phyloP scores from a whole-genome alignment of 2,113 vertebrate genomes.

The Mormyrus iriodes region DNA sequence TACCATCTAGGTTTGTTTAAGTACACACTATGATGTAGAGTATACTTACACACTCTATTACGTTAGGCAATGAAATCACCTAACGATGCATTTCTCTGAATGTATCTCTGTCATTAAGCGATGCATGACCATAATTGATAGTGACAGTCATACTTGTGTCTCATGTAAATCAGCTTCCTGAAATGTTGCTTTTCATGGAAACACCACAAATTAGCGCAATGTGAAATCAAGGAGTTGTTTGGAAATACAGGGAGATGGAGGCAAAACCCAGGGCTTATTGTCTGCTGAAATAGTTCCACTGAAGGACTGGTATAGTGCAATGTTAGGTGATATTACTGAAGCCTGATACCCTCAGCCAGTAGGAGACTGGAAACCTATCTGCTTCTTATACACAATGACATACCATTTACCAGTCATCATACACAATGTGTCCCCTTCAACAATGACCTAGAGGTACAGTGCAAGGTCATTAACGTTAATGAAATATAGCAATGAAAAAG shows the following conservation, averaged over 20 bases:
- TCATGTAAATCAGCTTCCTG: neutral
- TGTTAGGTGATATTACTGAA: conserved; percentile 5
- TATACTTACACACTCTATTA: neutral
- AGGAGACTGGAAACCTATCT: conserved; percentile 9
- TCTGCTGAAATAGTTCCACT: neutral
- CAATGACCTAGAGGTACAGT: neutral
- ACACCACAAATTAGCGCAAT: neutral
- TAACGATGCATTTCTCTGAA: neutral
- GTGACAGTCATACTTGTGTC: neutral
- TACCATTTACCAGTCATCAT: neutral
- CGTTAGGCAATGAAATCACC: neutral
- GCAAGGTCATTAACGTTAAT: neutral
- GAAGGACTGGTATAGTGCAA: neutral
- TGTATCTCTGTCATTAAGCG: neutral
- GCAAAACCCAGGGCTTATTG: neutral
- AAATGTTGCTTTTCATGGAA: neutral
- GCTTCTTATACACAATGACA: neutral
- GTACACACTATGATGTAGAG: neutral
- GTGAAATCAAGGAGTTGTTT: neutral
- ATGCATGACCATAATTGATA: neutral
- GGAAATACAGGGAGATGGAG: neutral
- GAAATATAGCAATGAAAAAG: neutral
- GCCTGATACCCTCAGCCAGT: conserved; percentile 21
- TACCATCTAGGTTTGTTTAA: neutral
- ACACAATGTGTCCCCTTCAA: neutral